Evolutionary conservation across 1,140 invertebrate genomes (phyloP).

Genomic region (Euwallacea similis): DNA sequence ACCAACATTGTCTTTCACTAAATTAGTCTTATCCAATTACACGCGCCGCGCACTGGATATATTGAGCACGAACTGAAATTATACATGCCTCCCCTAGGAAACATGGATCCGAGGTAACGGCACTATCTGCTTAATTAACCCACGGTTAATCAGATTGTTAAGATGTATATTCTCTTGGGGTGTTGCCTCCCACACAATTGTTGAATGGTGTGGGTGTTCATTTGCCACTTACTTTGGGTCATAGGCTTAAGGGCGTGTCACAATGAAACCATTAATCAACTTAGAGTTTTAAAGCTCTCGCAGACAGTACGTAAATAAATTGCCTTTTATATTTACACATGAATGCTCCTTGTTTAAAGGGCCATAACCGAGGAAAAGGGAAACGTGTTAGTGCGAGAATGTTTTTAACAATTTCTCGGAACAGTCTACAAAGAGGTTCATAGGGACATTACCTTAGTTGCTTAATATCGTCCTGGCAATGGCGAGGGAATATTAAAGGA

Average conservation of each 20-base stretch:
- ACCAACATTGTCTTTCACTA: conserved; percentile 9
- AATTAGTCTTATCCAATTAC: conserved; percentile 27
- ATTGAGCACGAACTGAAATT: conserved; percentile 23
- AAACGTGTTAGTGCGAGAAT: conserved; percentile 7
- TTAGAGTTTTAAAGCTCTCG: neutral
- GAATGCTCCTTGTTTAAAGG: conserved; percentile 30
- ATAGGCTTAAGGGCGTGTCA: too few species aligned
- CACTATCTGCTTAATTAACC: conserved; percentile 29
- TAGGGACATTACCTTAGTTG: too few species aligned
- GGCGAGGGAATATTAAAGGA: too few species aligned
- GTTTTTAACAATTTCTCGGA: conserved; percentile 5
- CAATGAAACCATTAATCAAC: too few species aligned
- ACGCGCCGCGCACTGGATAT: conserved; percentile 13
- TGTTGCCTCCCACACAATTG: neutral
- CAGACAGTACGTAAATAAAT: conserved; percentile 6
- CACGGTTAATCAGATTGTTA: conserved; percentile 18
- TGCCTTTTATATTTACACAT: conserved; percentile 27
- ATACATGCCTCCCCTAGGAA: conserved; percentile 26
- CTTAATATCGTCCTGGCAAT: too few species aligned
- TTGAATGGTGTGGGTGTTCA: too few species aligned
- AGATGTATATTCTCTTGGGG: conserved; percentile 2
- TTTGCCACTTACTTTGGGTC: too few species aligned
- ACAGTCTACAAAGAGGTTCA: too few species aligned
- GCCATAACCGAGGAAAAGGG: conserved; percentile 19
- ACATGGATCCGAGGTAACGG: conserved; percentile 21